A percentile compares a stretch with the other conserved stretches of the same genome.
Evolutionary conservation across 2,113 vertebrate species (phyloP).

Genomic region (Percina caprodes): DNA sequence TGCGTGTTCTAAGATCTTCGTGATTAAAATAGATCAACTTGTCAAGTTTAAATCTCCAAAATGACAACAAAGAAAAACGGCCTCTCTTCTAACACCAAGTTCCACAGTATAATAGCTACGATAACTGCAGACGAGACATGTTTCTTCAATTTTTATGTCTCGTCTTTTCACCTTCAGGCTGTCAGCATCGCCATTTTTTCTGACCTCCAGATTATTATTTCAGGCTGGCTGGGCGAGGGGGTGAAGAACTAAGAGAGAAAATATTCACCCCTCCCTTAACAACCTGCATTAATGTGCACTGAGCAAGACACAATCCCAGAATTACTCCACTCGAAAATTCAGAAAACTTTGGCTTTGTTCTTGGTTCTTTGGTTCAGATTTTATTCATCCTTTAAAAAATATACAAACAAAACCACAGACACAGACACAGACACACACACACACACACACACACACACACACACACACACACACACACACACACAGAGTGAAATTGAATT

Average conservation of each 20-base stretch:
- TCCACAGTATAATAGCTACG: not conserved
- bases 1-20: constrained; percentile 6
- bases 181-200: constrained; percentile 17
- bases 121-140: constrained; percentile 29
- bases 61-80: constrained; percentile 44
- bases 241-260: constrained; percentile 4
- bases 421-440: not conserved
- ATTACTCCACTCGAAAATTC: constrained; percentile 51
- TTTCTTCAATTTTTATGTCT: constrained; percentile 28
- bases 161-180: constrained; percentile 58
- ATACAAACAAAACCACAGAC: constrained; percentile 22
- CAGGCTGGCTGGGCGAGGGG: not conserved
- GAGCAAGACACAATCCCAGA: constrained; percentile 35
- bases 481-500: constrained; percentile 67
- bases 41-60: constrained; percentile 19
- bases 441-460: not conserved
- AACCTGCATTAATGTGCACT: constrained; percentile 36
- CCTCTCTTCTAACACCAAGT: constrained; percentile 13
- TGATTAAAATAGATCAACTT: constrained; percentile 54
- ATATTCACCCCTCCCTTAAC: constrained; percentile 6
- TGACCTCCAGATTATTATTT: constrained; percentile 62
- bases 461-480: constrained; percentile 27
- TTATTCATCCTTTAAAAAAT: constrained; percentile 28
- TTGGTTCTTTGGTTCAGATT: constrained; percentile 47
- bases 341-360: constrained; percentile 23